Percentiles rank a stretch among this genome's conserved stretches.
phyloP scores from a whole-genome alignment of 2,113 vertebrate species.

The Prunella fulvescens region DNA sequence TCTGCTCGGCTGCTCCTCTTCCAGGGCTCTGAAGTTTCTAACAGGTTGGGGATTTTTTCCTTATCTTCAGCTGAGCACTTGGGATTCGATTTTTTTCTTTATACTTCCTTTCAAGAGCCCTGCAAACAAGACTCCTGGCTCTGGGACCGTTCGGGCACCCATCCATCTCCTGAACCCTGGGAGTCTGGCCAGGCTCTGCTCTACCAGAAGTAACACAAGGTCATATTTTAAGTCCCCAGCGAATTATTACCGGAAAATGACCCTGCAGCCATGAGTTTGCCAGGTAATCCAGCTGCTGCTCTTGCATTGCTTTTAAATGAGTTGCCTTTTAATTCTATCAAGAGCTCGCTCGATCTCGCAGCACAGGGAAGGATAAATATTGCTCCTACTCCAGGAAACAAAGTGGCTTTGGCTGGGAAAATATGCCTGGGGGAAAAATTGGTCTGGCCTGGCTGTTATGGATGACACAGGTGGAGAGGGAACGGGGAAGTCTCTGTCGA shows the following conservation, averaged over 20 bases:
- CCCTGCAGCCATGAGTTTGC: slow-evolving; percentile 11
- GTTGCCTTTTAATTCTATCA: slow-evolving; percentile 53
- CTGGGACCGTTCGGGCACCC: rapidly evolving
- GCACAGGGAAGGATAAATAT: slow-evolving; percentile 25
- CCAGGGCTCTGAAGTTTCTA: not conserved
- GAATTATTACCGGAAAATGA: not conserved
- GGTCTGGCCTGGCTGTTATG: not conserved
- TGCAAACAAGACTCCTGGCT: not conserved
- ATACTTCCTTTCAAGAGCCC: not conserved
- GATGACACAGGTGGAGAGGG: not conserved
- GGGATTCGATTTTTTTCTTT: not conserved
- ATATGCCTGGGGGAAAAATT: not conserved
- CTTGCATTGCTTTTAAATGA: slow-evolving; percentile 36
- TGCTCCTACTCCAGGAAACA: not conserved
- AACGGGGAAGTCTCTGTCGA: rapidly evolving
- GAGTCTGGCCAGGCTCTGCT: not conserved
- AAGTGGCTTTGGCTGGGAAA: not conserved
- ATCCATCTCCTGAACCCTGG: not conserved
- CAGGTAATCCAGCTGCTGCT: slow-evolving; percentile 52
- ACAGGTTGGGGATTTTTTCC: not conserved
- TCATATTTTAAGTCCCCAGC: not conserved
- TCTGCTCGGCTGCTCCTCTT: not conserved
- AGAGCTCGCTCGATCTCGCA: not conserved
- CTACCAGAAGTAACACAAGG: not conserved
- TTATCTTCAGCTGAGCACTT: not conserved